These are phyloP conservation scores for Staurois parvus DNA, from an alignment of 2,797 vertebrate species.

Conservation along the genomic window DNA sequence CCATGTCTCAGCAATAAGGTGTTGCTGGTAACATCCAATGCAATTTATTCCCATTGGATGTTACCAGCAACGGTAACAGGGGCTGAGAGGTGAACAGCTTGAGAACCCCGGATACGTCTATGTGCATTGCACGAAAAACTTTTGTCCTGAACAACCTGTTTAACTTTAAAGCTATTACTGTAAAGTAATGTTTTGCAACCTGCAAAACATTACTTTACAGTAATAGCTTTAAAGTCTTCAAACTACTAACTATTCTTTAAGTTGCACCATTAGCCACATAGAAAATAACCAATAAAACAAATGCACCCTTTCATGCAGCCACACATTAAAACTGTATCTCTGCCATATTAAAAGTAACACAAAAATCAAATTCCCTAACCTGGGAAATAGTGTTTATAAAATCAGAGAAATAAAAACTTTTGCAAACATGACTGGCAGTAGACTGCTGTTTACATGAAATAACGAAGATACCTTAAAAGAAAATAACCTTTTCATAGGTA, in stretches of 20 bases:
- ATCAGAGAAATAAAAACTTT: slow-evolving; percentile 10
- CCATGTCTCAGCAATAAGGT: background rate
- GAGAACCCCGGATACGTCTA: background rate
- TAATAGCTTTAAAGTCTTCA: background rate
- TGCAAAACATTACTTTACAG: background rate
- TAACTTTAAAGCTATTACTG: too few relatives aligned
- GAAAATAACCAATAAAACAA: slow-evolving; percentile 17
- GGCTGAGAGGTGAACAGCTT: background rate
- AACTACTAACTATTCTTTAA: background rate
- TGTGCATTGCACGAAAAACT: background rate
- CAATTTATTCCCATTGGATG: too few relatives aligned
- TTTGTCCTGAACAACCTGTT: background rate
- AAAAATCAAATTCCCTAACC: background rate
- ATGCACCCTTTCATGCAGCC: background rate
- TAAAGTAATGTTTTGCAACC: too few relatives aligned
- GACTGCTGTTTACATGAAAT: slow-evolving; percentile 62
- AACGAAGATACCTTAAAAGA: slow-evolving; percentile 52
- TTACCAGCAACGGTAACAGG: too few relatives aligned
- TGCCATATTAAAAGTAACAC: background rate
- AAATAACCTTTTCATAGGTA: slow-evolving; percentile 74
- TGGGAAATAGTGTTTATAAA: slow-evolving; percentile 32
- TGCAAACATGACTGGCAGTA: slow-evolving; percentile 66
- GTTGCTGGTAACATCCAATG: background rate
- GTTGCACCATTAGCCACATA: background rate
- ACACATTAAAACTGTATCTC: slow-evolving; percentile 5